A percentile compares a stretch with the other conserved stretches of the same genome.
These are phyloP conservation scores for Tragopan temminckii DNA, from an alignment of 2,797 vertebrate species.

Conservation along the genomic window DNA sequence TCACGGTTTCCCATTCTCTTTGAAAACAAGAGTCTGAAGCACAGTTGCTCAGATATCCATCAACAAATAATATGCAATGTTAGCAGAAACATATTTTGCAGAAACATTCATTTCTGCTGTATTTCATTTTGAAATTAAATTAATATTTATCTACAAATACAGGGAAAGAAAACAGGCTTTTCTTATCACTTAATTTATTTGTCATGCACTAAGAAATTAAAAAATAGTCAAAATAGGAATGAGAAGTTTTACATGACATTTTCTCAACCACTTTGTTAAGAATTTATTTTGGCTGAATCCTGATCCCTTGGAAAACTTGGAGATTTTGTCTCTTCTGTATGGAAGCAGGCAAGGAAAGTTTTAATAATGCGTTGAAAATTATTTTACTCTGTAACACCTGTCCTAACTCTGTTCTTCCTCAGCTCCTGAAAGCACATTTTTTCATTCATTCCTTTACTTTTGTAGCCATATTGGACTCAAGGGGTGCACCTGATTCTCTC, in stretches of 20 bases:
- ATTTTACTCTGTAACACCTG: neutral
- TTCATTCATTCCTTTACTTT: neutral
- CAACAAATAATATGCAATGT: neutral
- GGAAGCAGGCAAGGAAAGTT: neutral
- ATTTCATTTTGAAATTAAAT: neutral
- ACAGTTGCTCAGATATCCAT: neutral
- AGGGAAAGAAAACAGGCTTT: neutral
- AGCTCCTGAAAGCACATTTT: neutral
- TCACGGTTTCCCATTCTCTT: neutral
- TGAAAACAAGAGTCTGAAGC: neutral
- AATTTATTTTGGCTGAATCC: neutral
- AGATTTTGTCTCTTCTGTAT: neutral
- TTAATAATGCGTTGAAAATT: neutral
- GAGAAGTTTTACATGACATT: accelerated
- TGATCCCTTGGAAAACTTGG: neutral
- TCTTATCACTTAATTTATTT: neutral
- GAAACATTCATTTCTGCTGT: neutral
- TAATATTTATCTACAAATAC: neutral
- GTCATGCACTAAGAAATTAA: neutral
- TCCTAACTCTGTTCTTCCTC: neutral
- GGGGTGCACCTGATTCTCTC: neutral
- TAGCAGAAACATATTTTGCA: neutral
- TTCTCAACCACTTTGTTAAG: neutral
- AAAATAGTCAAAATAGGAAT: neutral
- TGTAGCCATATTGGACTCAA: neutral